Evolutionary conservation across 2,113 vertebrate genomes (phyloP).

Genomic region (Oxyura jamaicensis): DNA sequence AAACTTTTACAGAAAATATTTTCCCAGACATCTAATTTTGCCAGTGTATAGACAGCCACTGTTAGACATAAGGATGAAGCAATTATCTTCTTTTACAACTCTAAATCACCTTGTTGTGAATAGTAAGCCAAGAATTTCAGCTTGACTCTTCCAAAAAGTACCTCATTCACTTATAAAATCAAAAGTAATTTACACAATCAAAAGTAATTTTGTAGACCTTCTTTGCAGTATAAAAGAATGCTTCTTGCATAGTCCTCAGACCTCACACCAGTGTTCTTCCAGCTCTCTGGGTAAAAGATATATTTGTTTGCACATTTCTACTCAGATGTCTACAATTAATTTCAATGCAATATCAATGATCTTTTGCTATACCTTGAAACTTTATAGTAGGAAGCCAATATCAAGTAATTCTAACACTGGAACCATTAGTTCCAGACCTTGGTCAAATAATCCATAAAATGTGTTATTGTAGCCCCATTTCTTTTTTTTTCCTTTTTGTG

Average conservation of each 20-base stretch:
- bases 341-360: neutral
- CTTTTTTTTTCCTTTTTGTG: neutral
- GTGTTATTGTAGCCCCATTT: slow-evolving; percentile 17
- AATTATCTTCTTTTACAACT: neutral
- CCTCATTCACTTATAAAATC: neutral
- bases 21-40: neutral
- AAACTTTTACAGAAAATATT: neutral
- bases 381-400: neutral
- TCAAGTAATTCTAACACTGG: neutral
- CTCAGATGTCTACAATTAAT: neutral
- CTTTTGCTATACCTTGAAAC: slow-evolving; percentile 16
- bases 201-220: neutral
- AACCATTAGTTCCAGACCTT: slow-evolving; percentile 2
- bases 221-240: neutral
- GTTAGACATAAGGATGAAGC: neutral
- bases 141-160: neutral
- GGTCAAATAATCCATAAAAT: slow-evolving; percentile 13
- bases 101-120: neutral
- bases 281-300: neutral
- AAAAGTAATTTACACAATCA: neutral
- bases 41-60: neutral
- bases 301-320: neutral
- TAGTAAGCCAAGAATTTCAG: neutral
- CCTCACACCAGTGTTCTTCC: neutral
- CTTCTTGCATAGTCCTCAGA: neutral